These are phyloP conservation scores for Syrmaticus mikado DNA, from an alignment of 2,113 vertebrate genomes.

Conservation along the genomic window DNA sequence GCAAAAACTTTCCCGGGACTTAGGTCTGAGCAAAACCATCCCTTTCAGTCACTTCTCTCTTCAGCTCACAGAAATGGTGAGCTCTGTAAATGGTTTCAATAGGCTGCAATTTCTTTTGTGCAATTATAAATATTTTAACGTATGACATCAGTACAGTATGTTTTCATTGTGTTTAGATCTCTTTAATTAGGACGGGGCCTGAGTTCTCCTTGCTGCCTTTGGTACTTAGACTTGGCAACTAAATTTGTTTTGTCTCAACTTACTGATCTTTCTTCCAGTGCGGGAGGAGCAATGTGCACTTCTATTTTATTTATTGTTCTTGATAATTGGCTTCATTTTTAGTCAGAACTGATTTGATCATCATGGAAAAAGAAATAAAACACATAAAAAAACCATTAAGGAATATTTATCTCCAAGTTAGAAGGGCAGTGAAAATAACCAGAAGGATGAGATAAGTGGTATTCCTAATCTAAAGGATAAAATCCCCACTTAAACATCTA, in stretches of 20 bases:
- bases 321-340: constrained; percentile 74
- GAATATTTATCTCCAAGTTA: constrained; percentile 72
- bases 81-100: constrained; percentile 57
- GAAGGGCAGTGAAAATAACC: constrained; percentile 75
- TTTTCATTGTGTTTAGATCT: constrained; percentile 74
- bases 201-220: constrained; percentile 64
- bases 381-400: constrained; percentile 71
- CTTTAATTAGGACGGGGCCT: constrained; percentile 73
- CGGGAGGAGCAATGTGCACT: constrained; percentile 38
- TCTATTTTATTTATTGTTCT: constrained; percentile 76
- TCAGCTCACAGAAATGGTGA: background rate
- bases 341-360: constrained; percentile 71
- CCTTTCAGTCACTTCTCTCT: background rate
- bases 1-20: background rate
- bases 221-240: constrained; percentile 72
- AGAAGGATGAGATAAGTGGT: constrained; percentile 76
- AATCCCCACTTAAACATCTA: constrained; percentile 68
- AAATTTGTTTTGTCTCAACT: constrained; percentile 67
- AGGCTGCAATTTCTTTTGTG: constrained; percentile 56
- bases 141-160: constrained; percentile 73
- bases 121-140: constrained; percentile 75
- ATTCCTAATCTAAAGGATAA: constrained; percentile 72
- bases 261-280: constrained; percentile 63
- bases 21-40: background rate
- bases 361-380: constrained; percentile 76